phyloP scores from a whole-genome alignment of 2,797 vertebrate species.

The Notoglanidium macrostoma region DNA sequence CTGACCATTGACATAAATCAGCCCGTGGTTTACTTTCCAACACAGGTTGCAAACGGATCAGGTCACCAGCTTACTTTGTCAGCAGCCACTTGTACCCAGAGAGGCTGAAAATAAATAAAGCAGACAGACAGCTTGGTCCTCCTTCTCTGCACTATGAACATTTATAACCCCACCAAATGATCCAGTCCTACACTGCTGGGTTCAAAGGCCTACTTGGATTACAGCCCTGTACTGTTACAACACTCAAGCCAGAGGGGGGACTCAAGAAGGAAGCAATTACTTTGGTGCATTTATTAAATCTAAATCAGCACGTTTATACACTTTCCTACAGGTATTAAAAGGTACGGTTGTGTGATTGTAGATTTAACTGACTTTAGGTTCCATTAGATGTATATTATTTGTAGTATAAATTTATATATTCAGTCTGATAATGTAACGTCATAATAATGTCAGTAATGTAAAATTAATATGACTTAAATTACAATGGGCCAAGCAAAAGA shows the following conservation, averaged over 20 bases:
- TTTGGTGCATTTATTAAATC: background rate
- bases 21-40: slow-evolving; percentile 27
- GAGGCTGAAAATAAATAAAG: slow-evolving; percentile 48
- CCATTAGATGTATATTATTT: background rate
- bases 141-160: slow-evolving; percentile 48
- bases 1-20: slow-evolving; percentile 12
- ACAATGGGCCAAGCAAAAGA: background rate
- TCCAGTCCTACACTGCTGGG: slow-evolving; percentile 24
- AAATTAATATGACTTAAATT: no score
- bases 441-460: background rate
- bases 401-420: background rate
- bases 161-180: slow-evolving; percentile 58
- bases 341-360: background rate
- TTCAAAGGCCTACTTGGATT: slow-evolving; percentile 48
- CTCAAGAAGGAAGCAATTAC: background rate
- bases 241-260: background rate
- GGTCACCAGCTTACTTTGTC: slow-evolving; percentile 30
- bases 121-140: slow-evolving; percentile 12
- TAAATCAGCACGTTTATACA: background rate
- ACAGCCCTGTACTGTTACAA: slow-evolving; percentile 17
- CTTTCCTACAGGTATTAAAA: background rate
- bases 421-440: background rate
- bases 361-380: background rate
- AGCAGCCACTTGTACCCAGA: slow-evolving; percentile 40
- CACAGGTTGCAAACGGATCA: slow-evolving; percentile 22